Base-by-base conservation (phyloP, 2,888 invertebrate species). In the Amiota minor region DNA sequence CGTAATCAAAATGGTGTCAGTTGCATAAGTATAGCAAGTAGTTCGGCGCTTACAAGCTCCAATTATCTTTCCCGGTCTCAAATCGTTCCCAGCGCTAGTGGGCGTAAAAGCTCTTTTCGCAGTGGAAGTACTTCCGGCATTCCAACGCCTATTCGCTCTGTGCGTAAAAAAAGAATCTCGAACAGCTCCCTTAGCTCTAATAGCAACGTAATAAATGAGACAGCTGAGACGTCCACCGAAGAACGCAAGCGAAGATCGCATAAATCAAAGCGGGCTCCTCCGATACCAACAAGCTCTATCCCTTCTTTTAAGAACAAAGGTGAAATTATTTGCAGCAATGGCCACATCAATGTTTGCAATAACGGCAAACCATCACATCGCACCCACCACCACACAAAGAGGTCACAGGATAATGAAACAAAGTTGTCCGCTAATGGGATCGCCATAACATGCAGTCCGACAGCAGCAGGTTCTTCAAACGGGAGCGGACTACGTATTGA, bases 1-100 rank as follows among this genome's bases (percentile, higher is more conserved):
- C 94, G 92, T 87, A 95, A 92, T 86, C 92, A 91, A 88, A 94
- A 95, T 80, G 95, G 95, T 35, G 92, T 95, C 18, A 94, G 94
- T 79, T 95, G 95, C 87, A 92, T 94, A 88, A 95, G 95, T 81
- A 91, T 94, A 70, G 93, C 94, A 1, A 94, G 94, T 79, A 94
- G 93, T 87, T 89, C 90, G 72, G 91, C 87, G 0, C 74, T 88
- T 56, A 88, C 89, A 49, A 87, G 87, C 16, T 88, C 89, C 16
- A 89, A 89, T 76, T 88, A 88, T 49, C 76, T 87, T 70, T 81
- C 85, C 2, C 81, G 87, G 12, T 86, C 86, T 2, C 86, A 86
- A 64, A 76, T 83, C 1, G 77, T 78, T 20, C 79, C 86, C 20
- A 82, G 80, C 18, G 75, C 72, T 8, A 80, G 76, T 35, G 90